Base-by-base conservation (phyloP, 2,888 invertebrate species). In the Andricus curvator region DNA sequence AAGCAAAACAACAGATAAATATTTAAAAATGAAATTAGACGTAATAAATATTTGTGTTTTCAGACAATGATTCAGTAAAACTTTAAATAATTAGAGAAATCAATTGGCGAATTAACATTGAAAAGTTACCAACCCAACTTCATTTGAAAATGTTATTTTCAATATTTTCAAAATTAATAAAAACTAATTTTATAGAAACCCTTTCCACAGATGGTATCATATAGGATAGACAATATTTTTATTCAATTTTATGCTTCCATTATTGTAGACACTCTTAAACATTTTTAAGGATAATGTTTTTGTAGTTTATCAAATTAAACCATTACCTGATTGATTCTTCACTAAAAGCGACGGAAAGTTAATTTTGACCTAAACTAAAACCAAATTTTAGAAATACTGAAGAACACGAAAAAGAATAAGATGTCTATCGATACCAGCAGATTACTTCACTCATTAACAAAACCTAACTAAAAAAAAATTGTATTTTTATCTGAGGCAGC, bases 191-290 rank as follows among this genome's bases (percentile, higher is more conserved):
- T 41, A 41, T 33, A 41, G 41, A 11, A 41, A 11, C 11, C 11
- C 41, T n/a, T 77, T 80, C 66, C 60, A 9, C 25, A 1, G 70
- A 29, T 60, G 48, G 6, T 29, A 25, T 41, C 11, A 41, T 41
- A 41, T 41, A 41, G 37, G 5, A 41, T 60, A 15, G 62, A 62
- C 11, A 48, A 77, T 56, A 67, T 76, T 48, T 78, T 56, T 8
- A 66, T 68, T 80, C 60, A 1, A 22, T 3, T 44, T 56, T 78
- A 33, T n/a, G 74, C 51, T 66, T 77, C 65, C 48, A n/a, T 20
- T 20, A n/a, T 51, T 56, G 65, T 76, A 41, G 74, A 78, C 37
- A 56, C 33, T 25, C 65, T 17, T n/a, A 67, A 37, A 33, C 0
- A 20, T 5, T 51, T 51, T 51, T 20, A 17, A 51, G 51, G 2